Conservation (phyloP, 2,888 invertebrate species). For the Osmoderma eremita region DNA sequence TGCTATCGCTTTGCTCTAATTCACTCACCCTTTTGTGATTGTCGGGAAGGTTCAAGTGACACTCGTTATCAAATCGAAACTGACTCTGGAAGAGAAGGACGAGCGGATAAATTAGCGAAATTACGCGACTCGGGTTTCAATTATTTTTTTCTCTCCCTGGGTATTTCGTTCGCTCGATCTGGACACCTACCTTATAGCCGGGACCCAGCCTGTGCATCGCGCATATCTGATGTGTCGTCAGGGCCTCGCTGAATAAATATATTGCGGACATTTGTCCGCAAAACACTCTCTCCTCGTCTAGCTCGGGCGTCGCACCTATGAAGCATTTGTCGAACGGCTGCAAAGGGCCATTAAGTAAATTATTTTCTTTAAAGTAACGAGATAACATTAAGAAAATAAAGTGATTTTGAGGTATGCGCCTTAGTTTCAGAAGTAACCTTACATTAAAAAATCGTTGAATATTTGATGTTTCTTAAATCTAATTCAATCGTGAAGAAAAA, state of each 20-base stretch:
- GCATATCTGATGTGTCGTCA: conserved; percentile 97
- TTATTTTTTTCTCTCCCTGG: conserved; percentile 5
- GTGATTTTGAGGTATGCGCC: too few relatives aligned
- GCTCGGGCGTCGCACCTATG: conserved; percentile 96
- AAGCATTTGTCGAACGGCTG: conserved; percentile 99
- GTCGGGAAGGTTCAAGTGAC: conserved; percentile 96
- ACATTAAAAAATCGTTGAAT: too few relatives aligned
- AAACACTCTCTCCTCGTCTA: conserved; percentile 96
- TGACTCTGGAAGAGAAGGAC: conserved; percentile 82
- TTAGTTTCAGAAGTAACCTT: too few relatives aligned
- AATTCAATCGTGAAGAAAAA: background rate
- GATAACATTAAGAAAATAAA: too few relatives aligned
- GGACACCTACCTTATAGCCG: conserved; percentile 88
- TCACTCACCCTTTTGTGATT: conserved; percentile 98
- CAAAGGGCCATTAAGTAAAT: conserved; percentile 46
- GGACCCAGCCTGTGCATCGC: conserved; percentile 98
- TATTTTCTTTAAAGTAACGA: conserved; percentile 22
- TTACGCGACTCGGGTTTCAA: conserved; percentile 34
- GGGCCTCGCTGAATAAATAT: conserved; percentile 97
- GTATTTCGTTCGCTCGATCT: conserved; percentile 20
- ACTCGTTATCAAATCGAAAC: conserved; percentile 99
- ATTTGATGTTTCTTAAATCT: background rate
- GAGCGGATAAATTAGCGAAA: conserved; percentile 40
- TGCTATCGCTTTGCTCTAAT: conserved; percentile 56
- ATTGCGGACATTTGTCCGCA: conserved; percentile 99